Evolutionary conservation across 2,113 vertebrate genomes (phyloP).

Genomic region (Caracal caracal): DNA sequence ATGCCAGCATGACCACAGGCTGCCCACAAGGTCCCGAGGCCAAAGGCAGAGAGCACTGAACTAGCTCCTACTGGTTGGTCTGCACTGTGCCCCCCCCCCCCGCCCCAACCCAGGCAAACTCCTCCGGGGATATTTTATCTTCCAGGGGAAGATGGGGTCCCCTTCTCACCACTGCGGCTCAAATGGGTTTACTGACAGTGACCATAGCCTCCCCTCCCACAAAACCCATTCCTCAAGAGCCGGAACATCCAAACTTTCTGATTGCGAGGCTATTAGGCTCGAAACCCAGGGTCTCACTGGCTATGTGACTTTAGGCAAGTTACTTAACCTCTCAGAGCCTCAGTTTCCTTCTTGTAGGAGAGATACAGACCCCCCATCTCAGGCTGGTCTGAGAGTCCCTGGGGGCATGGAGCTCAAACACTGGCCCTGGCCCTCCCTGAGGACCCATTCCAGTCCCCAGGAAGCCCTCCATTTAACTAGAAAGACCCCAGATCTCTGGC

Average conservation of each 20-base stretch:
- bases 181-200: neutral
- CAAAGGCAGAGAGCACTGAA: neutral
- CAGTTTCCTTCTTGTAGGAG: neutral
- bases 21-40: constrained; percentile 61
- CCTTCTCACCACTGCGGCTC: neutral
- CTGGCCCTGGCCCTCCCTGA: neutral
- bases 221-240: neutral
- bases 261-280: neutral
- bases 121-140: neutral
- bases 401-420: neutral
- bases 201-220: neutral
- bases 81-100: neutral
- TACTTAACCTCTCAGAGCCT: neutral
- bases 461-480: neutral
- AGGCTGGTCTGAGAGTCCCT: neutral
- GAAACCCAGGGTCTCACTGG: neutral
- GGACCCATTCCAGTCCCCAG: neutral
- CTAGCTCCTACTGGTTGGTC: neutral
- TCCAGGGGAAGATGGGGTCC: no score
- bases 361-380: neutral
- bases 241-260: neutral
- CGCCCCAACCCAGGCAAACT: neutral
- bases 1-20: constrained; percentile 65
- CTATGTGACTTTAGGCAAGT: neutral
- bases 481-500: neutral